Conservation (phyloP, 2,888 invertebrate species). For the Alloplasta piceator region DNA sequence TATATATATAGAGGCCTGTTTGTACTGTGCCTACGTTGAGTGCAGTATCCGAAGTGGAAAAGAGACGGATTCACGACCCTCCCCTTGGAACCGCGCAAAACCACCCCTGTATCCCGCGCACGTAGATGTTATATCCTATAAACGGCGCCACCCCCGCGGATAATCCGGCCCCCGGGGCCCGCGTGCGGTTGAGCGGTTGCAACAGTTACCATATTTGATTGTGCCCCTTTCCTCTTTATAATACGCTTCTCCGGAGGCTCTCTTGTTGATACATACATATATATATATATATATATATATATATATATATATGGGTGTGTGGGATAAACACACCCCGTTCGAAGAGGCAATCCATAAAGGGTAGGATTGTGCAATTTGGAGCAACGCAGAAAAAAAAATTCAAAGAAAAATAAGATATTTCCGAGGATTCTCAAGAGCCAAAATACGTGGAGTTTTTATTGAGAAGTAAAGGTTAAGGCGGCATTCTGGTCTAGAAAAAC, state of each 20-base stretch:
- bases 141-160: constrained; percentile 78
- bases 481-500: no score
- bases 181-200: constrained; percentile 81
- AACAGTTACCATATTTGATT: constrained; percentile 83
- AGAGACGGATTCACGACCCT: constrained; percentile 53
- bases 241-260: constrained; percentile 18
- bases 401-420: no score
- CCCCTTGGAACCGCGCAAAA: constrained; percentile 54
- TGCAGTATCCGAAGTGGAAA: constrained; percentile 36
- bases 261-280: not conserved
- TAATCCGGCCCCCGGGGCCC: constrained; percentile 82
- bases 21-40: not conserved
- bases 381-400: no score
- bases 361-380: no score
- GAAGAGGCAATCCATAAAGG: no score
- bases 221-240: constrained; percentile 71
- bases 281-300: no score
- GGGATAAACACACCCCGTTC: no score
- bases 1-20: constrained; percentile 35
- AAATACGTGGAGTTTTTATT: no score
- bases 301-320: no score
- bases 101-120: constrained; percentile 58
- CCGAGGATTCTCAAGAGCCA: no score
- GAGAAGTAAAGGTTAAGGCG: no score
- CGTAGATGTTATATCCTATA: constrained; percentile 80